Evolutionary conservation across 64 coral and sea anemone genomes (phyloP), one percentile per base, ranked within the genome.

Genomic region (Montipora capricornis): DNA sequence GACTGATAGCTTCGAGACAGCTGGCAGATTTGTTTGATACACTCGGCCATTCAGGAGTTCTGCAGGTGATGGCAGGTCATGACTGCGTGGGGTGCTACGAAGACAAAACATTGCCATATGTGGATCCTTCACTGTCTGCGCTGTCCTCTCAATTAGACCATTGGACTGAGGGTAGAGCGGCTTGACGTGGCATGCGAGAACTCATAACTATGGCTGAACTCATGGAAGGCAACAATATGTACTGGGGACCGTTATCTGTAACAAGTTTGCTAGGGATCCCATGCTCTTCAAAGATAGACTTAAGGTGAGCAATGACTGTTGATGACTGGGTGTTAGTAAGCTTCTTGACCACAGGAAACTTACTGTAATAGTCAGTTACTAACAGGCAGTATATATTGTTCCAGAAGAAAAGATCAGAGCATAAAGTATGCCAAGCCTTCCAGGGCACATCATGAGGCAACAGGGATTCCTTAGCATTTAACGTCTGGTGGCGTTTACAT

Each of bases 311-410:
- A 73, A 74, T 70, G 49, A 29, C 49, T 49, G 7, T 60, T 3
- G 64, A 49, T 44, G 83, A 87, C 7, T 87, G 66, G 20, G 37
- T 17, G 49, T 87, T 87, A 16, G 64, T 49, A 12, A 87, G 57
- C 49, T 87, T 87, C 20, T 74, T 69, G 37, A 55, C 82, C 46
- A 73, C 26, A 73, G 64, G 83, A 87, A 61, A 93, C 71, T 87
- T 93, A 62, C 81, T 93, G 29, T 86, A 93, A 48, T 93, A 93
- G n/a, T 93, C 81, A 86, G 19, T 45, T 44, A 87, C 81, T 57
- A 87, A 22, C 26, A 93, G 67, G 53, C 69, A 87, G 84, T 86
- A 20, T 1, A 57, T 74, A 51, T 68, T 75, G 26, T 93, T 76
- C 81, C 91, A 84, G 74, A 20, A 93, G 44, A 93, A 87, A 59